Base-by-base conservation (phyloP, 1,140 invertebrate species). In the Caenorhabditis inopinata region DNA sequence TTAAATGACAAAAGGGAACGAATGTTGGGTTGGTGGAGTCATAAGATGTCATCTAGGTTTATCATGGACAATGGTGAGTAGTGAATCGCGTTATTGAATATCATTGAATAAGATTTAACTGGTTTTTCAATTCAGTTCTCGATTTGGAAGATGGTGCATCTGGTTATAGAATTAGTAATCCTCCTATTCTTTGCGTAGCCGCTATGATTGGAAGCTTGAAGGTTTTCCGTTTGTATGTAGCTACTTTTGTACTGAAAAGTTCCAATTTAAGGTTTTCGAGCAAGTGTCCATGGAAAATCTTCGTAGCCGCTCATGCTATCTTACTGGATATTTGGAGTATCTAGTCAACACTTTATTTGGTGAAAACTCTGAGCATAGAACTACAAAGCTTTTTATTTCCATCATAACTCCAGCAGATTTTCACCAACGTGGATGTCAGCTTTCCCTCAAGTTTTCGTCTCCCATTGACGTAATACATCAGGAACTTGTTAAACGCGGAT, bases 321-420 rank as follows among this genome's bases (percentile, higher is more conserved):
- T 92, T n/a, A 92, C 92, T 2, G 91, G 90, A 0, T 92, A 92
- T 83, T 80, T 92, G 35, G 91, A 92, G 84, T 83, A 85, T 27
- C 87, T 92, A 16, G 81, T 91, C 1, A 74, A 85, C n/a, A 80
- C 84, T 27, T 74, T 79, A 4, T 79, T 79, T n/a, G 78, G 73
- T 12, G 78, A 79, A n/a, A 45, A 74, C 18, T 74, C 78, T 1
- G 45, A 48, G 12, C 23, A 51, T 11, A 74, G 78, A 74, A 74
- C 45, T n/a, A 45, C 85, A 5, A 78, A 85, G 47, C 42, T 74
- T 1, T 11, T 74, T 80, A 16, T 23, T 11, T 85, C 89, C 14
- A 90, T 92, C 29, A 89, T 92, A 2, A 92, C 91, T 1, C 92
- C 92, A 4, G 83, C 85, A 32, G 89, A 92, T 84, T 90, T 90